Conservation (phyloP, 2,113 vertebrate genomes). For the Scomber japonicus region DNA sequence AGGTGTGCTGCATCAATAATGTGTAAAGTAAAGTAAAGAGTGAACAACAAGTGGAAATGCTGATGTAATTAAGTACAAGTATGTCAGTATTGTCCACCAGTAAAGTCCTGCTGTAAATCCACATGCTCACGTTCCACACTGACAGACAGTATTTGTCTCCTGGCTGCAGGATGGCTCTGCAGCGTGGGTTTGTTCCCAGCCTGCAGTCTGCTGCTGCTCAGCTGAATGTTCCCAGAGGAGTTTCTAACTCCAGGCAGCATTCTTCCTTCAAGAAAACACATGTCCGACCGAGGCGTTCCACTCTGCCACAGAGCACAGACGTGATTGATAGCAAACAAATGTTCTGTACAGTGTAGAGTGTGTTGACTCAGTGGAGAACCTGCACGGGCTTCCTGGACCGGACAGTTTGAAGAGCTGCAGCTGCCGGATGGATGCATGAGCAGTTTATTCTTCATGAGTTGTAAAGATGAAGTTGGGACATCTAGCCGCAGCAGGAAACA, state of each 20-base stretch:
- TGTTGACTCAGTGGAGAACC: background rate
- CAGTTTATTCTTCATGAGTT: background rate
- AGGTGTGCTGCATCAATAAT: too few species aligned
- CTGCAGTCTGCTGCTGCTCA: constrained; percentile 17
- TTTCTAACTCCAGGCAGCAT: background rate
- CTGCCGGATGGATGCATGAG: background rate
- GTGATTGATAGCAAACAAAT: constrained; percentile 65
- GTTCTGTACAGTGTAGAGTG: constrained; percentile 26
- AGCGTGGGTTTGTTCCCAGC: too few species aligned
- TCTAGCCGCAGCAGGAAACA: background rate
- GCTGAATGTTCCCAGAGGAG: background rate
- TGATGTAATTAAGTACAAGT: too few species aligned
- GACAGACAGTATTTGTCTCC: background rate
- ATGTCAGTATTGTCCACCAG: too few species aligned
- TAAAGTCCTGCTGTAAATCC: too few species aligned
- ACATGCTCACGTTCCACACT: background rate
- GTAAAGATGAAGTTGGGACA: too few species aligned
- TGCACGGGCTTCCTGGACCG: constrained; percentile 1
- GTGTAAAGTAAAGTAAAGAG: too few species aligned
- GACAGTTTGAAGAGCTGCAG: constrained; percentile 14
- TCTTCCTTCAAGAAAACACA: constrained; percentile 13
- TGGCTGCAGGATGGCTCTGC: background rate
- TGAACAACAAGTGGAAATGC: too few species aligned
- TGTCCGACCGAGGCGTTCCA: background rate
- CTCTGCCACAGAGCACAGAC: background rate